Percentiles rank a stretch among this genome's conserved stretches.
phyloP scores from a whole-genome alignment of 1,140 invertebrate genomes.

The Drosophila lacertosa region DNA sequence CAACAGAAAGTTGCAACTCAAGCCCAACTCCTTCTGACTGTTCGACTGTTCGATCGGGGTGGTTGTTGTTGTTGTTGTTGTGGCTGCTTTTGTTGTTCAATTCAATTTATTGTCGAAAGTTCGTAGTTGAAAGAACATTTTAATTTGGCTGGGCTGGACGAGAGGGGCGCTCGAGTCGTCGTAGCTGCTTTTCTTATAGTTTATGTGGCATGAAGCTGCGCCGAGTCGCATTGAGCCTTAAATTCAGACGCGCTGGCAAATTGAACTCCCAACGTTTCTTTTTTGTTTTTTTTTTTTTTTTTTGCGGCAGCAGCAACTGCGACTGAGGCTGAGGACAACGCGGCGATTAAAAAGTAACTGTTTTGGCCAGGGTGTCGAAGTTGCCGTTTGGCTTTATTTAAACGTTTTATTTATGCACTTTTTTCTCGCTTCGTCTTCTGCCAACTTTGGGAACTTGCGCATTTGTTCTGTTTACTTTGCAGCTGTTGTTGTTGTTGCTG shows the following conservation, averaged over 20 bases:
- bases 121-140: slow-evolving; percentile 84
- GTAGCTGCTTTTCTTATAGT: slow-evolving; percentile 74
- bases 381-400: slow-evolving; percentile 65
- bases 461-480: slow-evolving; percentile 42
- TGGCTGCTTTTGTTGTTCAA: slow-evolving; percentile 77
- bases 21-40: background rate
- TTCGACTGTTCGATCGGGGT: too few relatives aligned
- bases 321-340: slow-evolving; percentile 19
- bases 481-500: slow-evolving; percentile 31
- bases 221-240: slow-evolving; percentile 65
- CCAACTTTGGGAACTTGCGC: slow-evolving; percentile 1
- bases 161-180: background rate
- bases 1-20: background rate
- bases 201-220: slow-evolving; percentile 72
- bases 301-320: too few relatives aligned
- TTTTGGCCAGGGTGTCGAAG: slow-evolving; percentile 70
- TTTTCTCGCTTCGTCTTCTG: slow-evolving; percentile 22
- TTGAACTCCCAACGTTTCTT: slow-evolving; percentile 51
- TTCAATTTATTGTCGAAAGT: slow-evolving; percentile 83
- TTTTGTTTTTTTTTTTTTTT: too few relatives aligned
- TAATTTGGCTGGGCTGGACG: slow-evolving; percentile 65
- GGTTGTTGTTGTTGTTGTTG: slow-evolving; percentile 17
- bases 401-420: slow-evolving; percentile 76
- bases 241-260: slow-evolving; percentile 72
- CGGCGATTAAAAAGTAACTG: slow-evolving; percentile 73